Evolutionary conservation across 2,888 invertebrate genomes (phyloP), one percentile per base, ranked within the genome.

Genomic region (Ametastegia equiseti): DNA sequence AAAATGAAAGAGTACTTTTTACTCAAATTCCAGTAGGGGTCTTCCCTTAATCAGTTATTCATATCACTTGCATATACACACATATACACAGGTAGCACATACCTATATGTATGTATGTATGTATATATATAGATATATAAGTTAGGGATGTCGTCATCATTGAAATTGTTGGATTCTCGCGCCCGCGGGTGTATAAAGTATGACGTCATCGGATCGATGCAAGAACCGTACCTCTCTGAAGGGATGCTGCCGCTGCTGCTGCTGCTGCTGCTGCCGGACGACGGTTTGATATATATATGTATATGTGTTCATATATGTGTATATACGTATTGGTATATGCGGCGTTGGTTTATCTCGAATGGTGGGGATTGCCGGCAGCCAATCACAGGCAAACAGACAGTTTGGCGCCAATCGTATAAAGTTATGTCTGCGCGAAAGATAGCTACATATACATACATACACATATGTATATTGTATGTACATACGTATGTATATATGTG

Each of bases 321-420:
- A 42, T 42, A 6, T 42, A 42, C 6, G 42, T 42, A 42, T 42
- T 6, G 5, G 27, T n/a, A n/a, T 23, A 42, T 75, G 27, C 33
- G 23, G 30, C 45, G 27, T 15, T n/a, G 9, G 63, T 27, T 13
- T 47, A 47, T 27, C 11, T 63, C 30, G 63, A 5, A 13, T 71
- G 45, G 80, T 82, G 78, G 80, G 84, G 85, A 82, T 82, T 73
- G 82, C 79, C 73, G 78, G 65, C 82, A 85, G 85, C 86, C 86
- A 88, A 88, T 88, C 83, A 84, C 81, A 84, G 84, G 36, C 82
- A 80, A 83, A 81, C 86, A 88, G 88, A 88, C 89, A 83, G 88
- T 87, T 88, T 87, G 88, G 88, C 88, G 88, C 87, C 88, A 85
- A 86, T 87, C 86, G 84, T 84, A 86, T 83, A 81, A 67, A 23